Conservation (phyloP, 2,888 invertebrate genomes). For the Scaptomyza tumidula region DNA sequence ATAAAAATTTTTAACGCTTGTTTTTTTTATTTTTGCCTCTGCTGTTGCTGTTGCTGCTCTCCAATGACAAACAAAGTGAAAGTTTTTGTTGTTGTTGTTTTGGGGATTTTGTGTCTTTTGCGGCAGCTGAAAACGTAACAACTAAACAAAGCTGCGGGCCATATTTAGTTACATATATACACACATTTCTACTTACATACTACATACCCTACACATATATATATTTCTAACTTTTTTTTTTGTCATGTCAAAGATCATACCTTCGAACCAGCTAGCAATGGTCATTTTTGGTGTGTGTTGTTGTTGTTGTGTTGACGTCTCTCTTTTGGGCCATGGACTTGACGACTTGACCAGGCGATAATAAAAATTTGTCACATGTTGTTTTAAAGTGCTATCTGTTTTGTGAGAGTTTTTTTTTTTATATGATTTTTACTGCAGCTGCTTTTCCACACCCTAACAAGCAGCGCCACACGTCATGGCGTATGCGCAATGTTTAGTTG, state of each 20-base stretch:
- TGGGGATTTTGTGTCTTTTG: slow-evolving; percentile 57
- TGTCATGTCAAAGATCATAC: slow-evolving; percentile 67
- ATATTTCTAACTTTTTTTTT: slow-evolving; percentile 29
- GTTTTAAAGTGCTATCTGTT: slow-evolving; percentile 43
- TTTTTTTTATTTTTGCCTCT: slow-evolving; percentile 34
- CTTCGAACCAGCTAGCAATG: slow-evolving; percentile 3
- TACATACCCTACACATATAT: slow-evolving; percentile 8
- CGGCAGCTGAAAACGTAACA: slow-evolving; percentile 70
- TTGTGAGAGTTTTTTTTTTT: slow-evolving; percentile 32
- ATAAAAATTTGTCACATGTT: slow-evolving; percentile 78
- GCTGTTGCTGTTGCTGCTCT: slow-evolving; percentile 44
- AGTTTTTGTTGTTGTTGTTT: slow-evolving; percentile 61
- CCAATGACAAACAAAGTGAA: slow-evolving; percentile 77
- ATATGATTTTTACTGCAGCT: background rate
- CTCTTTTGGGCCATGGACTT: slow-evolving; percentile 41
- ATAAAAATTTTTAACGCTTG: slow-evolving; percentile 59
- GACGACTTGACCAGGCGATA: slow-evolving; percentile 48
- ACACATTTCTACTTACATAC: background rate
- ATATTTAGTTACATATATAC: slow-evolving; percentile 42
- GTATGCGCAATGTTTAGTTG: slow-evolving; percentile 48
- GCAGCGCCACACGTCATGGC: slow-evolving; percentile 19
- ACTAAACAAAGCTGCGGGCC: slow-evolving; percentile 73
- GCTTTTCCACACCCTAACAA: slow-evolving; percentile 24
- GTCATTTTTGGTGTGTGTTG: slow-evolving; percentile 13
- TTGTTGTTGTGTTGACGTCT: slow-evolving; percentile 30